phyloP scores from a whole-genome alignment of 2,888 invertebrate species.

The Eupithecia pulchellata region DNA sequence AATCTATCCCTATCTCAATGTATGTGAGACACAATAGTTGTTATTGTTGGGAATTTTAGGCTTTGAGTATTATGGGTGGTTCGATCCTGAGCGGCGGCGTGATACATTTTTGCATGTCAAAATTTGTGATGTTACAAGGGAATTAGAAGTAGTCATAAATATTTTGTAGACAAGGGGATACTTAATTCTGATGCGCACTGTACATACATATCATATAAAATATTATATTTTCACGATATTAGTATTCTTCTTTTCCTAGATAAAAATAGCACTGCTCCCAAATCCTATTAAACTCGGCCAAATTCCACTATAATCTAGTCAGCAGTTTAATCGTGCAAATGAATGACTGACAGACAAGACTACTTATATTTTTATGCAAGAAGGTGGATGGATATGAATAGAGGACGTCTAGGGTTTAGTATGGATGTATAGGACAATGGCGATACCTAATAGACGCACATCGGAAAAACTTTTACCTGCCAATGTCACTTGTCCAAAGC shows the following conservation, averaged over 20 bases:
- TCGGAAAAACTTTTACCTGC: conserved; percentile 21
- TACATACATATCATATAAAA: too few species aligned
- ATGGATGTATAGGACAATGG: background rate
- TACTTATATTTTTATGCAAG: background rate
- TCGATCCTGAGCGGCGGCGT: too few species aligned
- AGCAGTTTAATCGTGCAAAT: background rate
- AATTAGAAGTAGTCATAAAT: too few species aligned
- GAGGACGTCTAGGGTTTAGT: background rate
- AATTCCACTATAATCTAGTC: background rate
- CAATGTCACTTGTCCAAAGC: conserved; percentile 24
- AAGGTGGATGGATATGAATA: background rate
- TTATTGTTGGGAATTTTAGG: too few species aligned
- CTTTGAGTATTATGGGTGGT: too few species aligned
- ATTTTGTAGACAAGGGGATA: too few species aligned
- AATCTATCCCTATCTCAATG: too few species aligned
- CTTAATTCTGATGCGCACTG: too few species aligned
- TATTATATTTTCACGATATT: too few species aligned
- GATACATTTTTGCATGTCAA: too few species aligned
- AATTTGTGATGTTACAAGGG: too few species aligned
- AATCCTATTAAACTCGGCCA: background rate
- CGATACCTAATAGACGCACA: background rate
- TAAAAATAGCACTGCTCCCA: background rate
- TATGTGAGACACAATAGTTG: too few species aligned
- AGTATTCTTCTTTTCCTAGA: background rate
- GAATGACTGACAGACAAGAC: background rate